phyloP scores from a whole-genome alignment of 92 coral and sea anemone species.

The Paragorgia papillata region DNA sequence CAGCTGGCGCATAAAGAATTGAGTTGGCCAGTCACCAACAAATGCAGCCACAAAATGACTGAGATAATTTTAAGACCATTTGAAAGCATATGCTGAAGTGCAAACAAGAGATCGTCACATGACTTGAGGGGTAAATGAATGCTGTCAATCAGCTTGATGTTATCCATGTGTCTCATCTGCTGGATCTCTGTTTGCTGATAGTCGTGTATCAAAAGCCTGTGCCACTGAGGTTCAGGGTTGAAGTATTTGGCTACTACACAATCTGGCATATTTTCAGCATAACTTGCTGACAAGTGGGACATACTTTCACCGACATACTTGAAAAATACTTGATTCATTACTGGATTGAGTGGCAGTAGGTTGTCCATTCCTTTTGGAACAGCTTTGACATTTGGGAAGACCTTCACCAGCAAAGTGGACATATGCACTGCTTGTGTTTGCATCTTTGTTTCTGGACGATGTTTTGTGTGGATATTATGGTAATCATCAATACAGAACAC shows the following conservation, averaged over 20 bases:
- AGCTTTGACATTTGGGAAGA: slow-evolving; percentile 24
- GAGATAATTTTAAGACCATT: slow-evolving; percentile 19
- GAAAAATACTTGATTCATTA: neutral
- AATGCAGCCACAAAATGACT: slow-evolving; percentile 25
- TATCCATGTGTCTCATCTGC: slow-evolving; percentile 21
- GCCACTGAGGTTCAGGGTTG: slow-evolving; percentile 29
- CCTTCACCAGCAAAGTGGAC: slow-evolving; percentile 23
- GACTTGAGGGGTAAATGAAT: slow-evolving; percentile 17
- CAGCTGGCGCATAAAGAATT: slow-evolving; percentile 41
- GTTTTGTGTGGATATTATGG: slow-evolving; percentile 31
- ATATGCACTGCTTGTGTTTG: slow-evolving; percentile 32
- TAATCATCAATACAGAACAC: slow-evolving; percentile 23
- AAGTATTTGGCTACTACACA: slow-evolving; percentile 37
- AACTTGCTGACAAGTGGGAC: neutral
- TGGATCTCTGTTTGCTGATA: slow-evolving; percentile 30
- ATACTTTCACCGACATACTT: neutral
- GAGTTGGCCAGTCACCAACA: slow-evolving; percentile 43
- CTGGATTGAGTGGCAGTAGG: slow-evolving; percentile 7
- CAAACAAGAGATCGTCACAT: neutral
- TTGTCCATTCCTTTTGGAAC: neutral
- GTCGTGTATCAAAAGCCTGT: slow-evolving; percentile 22
- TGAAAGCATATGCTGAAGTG: slow-evolving; percentile 9
- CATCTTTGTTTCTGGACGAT: slow-evolving; percentile 18
- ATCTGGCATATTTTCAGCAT: slow-evolving; percentile 16
- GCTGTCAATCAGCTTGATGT: slow-evolving; percentile 32